A percentile compares a stretch with the other conserved stretches of the same genome.
Conservation (phyloP, 30 jellyfish, hydroid and myxozoan species). For the Chrysaora quinquecirrha region DNA sequence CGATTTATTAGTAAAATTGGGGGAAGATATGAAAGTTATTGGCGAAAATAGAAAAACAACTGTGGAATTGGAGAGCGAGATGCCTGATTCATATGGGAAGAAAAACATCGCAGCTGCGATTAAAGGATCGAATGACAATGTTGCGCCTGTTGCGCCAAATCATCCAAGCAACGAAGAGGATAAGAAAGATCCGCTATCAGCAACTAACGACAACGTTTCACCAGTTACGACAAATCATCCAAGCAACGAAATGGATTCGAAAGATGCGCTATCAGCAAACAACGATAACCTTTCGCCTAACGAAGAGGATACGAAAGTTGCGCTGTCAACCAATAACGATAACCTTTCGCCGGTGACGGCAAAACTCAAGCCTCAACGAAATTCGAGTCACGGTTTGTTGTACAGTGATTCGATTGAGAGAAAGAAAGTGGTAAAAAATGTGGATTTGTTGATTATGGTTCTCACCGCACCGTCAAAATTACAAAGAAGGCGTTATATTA, state of each 20-base stretch:
- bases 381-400: background rate
- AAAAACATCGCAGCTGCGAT: background rate
- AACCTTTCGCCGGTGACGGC: background rate
- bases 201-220: background rate
- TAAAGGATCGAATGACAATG: background rate
- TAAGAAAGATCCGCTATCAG: background rate
- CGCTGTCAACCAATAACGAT: background rate
- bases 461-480: constrained; percentile 8
- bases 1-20: background rate
- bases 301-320: background rate
- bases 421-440: background rate
- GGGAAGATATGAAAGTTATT: background rate
- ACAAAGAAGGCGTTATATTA: constrained; percentile 7
- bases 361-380: too few relatives aligned
- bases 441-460: constrained; percentile 15
- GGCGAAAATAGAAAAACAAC: background rate
- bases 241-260: background rate
- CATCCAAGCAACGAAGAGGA: background rate
- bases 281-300: background rate
- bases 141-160: background rate
- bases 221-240: background rate
- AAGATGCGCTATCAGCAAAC: background rate
- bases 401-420: constrained; percentile 6
- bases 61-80: background rate
- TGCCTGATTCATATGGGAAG: background rate